Percentiles rank a stretch among this genome's conserved stretches.
Conservation (phyloP, 1,140 invertebrate genomes). For the Halyomorpha halys region DNA sequence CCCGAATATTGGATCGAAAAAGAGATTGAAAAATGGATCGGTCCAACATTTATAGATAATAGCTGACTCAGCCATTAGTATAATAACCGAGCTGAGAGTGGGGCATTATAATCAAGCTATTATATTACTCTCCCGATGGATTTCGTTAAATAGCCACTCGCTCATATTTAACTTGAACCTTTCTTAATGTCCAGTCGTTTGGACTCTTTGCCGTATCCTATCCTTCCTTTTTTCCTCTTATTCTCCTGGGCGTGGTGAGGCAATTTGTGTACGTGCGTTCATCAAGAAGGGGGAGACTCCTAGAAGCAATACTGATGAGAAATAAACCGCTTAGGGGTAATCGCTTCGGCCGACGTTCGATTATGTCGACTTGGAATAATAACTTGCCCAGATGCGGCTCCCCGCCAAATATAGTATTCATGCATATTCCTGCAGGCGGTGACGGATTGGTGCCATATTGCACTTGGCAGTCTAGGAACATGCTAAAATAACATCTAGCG, state of each 20-base stretch:
- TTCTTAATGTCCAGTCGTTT: conserved; percentile 15
- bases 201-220: background rate
- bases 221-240: conserved; percentile 6
- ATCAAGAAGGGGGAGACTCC: background rate
- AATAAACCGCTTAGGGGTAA: too few species aligned
- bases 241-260: background rate
- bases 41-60: conserved; percentile 21
- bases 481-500: too few species aligned
- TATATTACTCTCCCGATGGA: conserved; percentile 3
- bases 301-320: background rate
- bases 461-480: too few species aligned
- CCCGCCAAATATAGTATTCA: background rate
- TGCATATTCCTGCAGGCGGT: too few species aligned
- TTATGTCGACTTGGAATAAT: too few species aligned
- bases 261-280: conserved; percentile 1
- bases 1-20: conserved; percentile 1
- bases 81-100: conserved; percentile 3
- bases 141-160: conserved; percentile 12
- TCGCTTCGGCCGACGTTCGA: too few species aligned
- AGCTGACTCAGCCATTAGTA: conserved; percentile 12
- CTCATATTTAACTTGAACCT: conserved; percentile 13
- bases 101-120: conserved; percentile 21
- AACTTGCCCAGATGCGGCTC: background rate
- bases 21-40: conserved; percentile 21
- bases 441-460: too few species aligned